Evolutionary conservation across 1,140 invertebrate species (phyloP), one percentile per base, ranked within the genome.

Genomic region (Tetranychus urticae): DNA sequence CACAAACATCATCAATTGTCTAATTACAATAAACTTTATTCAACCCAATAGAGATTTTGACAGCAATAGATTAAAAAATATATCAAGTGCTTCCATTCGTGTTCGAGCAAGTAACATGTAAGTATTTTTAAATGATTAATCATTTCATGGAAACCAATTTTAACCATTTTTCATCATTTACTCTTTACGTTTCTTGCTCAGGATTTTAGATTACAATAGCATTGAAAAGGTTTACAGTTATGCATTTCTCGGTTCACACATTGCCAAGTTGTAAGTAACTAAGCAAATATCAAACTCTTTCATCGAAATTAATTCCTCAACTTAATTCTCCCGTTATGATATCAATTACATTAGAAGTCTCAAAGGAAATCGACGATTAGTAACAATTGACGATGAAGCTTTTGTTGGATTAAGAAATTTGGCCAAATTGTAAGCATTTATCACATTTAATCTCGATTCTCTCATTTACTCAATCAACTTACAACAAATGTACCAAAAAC

Each of bases 351-450:
- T 35, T 69, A 86, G 84, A 64, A 80, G 79, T 65, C 75, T 86
- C 23, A 79, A 78, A 65, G 81, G 80, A 59, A 84, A 84, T 68
- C 74, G 70, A 13, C 72, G 76, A 39, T 70, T 87, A 34, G 75
- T 66, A 48, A 67, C 70, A 37, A 65, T 87, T 10, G 77, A 79
- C 65, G 74, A 78, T 14, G 71, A 81, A 62, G 79, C 82, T 1
- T 87, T 87, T 62, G 70, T 74, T 54, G 80, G 81, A 14, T 70
- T 81, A 23, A 69, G 73, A n/a, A 78, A 76, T 64, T 74, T 83
- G 33, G 69, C 74, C 59, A 72, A 76, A 65, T 68, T 82, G 81
- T 82, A 74, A 80, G 81, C 77, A 39, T 42, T 10, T 23, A 23
- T 23, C 23, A 23, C 23, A 23, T 23, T 23, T 23, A 23, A 23